Conservation (phyloP, 2,888 invertebrate species). For the Endotricha flammealis region DNA sequence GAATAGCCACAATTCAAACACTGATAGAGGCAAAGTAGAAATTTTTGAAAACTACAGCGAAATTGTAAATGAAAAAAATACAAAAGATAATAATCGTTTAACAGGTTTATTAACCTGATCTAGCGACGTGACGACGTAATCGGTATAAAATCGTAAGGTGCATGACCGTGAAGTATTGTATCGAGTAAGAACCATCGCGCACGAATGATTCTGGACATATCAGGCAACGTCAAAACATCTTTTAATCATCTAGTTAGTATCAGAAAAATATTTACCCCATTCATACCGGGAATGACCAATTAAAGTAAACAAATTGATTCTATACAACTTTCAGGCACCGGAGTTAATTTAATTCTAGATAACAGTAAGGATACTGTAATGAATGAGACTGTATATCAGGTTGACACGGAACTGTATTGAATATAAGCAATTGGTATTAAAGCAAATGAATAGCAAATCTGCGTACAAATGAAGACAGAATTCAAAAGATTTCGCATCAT, state of each 20-base stretch:
- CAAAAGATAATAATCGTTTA: constrained; percentile 44
- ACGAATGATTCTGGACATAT: constrained; percentile 42
- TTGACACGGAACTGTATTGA: constrained; percentile 45
- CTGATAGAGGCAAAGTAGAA: too few relatives aligned
- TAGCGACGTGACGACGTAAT: constrained; percentile 57
- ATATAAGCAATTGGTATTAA: constrained; percentile 22
- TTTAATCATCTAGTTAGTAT: too few relatives aligned
- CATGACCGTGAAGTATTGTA: constrained; percentile 59
- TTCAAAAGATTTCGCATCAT: constrained; percentile 54
- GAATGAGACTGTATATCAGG: too few relatives aligned
- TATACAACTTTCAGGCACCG: too few relatives aligned
- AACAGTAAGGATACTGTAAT: constrained; percentile 22
- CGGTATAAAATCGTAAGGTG: constrained; percentile 53
- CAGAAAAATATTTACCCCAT: not conserved
- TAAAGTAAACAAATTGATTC: too few relatives aligned
- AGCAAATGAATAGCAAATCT: constrained; percentile 40
- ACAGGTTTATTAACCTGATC: constrained; percentile 63
- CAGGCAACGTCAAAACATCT: constrained; percentile 28
- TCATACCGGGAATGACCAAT: too few relatives aligned
- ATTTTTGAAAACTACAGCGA: constrained; percentile 31
- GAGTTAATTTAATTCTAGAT: too few relatives aligned
- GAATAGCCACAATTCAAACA: too few relatives aligned
- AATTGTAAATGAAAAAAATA: constrained; percentile 29
- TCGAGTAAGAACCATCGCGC: constrained; percentile 43
- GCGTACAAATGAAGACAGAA: constrained; percentile 39